Evolutionary conservation across 2,888 invertebrate genomes (phyloP), one percentile per base, ranked within the genome.

Genomic region (Lithophane ornitopus): DNA sequence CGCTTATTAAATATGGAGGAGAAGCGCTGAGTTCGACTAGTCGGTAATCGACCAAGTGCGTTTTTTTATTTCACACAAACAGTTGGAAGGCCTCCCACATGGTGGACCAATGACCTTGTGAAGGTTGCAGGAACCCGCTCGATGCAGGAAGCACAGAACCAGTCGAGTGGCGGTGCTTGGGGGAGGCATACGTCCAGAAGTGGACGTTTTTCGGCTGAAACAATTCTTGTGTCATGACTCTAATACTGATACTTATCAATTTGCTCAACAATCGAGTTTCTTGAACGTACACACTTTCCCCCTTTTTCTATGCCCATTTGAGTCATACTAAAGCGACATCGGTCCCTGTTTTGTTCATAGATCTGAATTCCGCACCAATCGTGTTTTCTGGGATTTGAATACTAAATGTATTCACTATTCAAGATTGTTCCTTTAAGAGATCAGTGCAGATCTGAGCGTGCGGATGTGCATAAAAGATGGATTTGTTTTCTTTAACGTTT

Each of bases 311-410:
- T 79, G 78, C 16, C n/a, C 28, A 56, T 2, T 56, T 11, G 0
- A n/a, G 12, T 3, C 80, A 56, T 44, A 62, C 22, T 16, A 0
- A 22, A 74, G 26, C 26, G 44, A 41, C 34, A 49, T 58, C 19
- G 28, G 19, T 9, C 28, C 34, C 58, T 58, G 3, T 34, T 12
- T 28, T 8, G 8, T 19, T 58, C 19, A 3, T 56, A 28, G 16
- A 28, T 61, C 49, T 39, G 12, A 12, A 63, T 6, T 11, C 8
- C 46, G 44, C 16, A 54, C 58, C 63, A 71, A 69, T 72, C 58
- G 8, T 80, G 65, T 76, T 76, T 81, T 54, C 68, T 68, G 46
- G 61, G 76, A 76, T 80, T 76, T 80, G 56, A 76, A 70, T 52
- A 66, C 70, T 61, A 61, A 44, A 34, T 62, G 34, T 74, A 44